These are phyloP conservation scores for Marmota flaviventris DNA, from an alignment of 2,113 vertebrate species.

Conservation along the genomic window DNA sequence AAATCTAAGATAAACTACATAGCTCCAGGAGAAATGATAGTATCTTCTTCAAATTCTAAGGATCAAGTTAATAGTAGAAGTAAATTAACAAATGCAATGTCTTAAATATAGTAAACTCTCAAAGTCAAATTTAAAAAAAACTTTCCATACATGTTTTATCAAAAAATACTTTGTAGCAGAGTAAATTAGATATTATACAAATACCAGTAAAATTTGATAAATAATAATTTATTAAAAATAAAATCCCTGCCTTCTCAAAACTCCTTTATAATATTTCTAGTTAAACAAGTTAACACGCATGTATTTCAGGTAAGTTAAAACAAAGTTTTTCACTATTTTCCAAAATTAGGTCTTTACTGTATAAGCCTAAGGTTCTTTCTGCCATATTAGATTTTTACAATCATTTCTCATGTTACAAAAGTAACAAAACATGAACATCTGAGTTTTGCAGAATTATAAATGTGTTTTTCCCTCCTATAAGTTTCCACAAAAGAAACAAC, in stretches of 20 bases:
- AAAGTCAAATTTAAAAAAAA: slow-evolving; percentile 36
- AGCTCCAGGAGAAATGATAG: background rate
- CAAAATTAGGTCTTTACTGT: background rate
- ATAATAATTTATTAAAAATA: slow-evolving; percentile 34
- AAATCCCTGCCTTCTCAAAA: slow-evolving; percentile 1
- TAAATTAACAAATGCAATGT: slow-evolving; percentile 1
- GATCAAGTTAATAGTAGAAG: slow-evolving; percentile 7
- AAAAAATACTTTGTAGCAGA: slow-evolving; percentile 10
- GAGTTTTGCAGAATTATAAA: background rate
- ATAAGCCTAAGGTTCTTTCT: background rate
- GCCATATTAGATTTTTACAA: background rate
- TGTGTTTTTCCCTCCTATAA: background rate
- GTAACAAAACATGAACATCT: background rate
- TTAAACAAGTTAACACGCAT: slow-evolving; percentile 32
- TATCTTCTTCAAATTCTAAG: slow-evolving; percentile 13
- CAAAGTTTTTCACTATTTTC: slow-evolving; percentile 1
- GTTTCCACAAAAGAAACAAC: slow-evolving; percentile 29
- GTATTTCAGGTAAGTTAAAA: slow-evolving; percentile 41
- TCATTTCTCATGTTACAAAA: slow-evolving; percentile 25
- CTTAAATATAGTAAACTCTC: background rate
- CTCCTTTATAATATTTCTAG: background rate
- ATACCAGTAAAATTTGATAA: slow-evolving; percentile 29
- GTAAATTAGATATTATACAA: slow-evolving; percentile 31
- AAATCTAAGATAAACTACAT: slow-evolving; percentile 6
- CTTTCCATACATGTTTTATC: background rate